Percentiles rank a stretch among this genome's conserved stretches.
Evolutionary conservation across 2,113 vertebrate species (phyloP).

Genomic region (Oceanodroma tethys): DNA sequence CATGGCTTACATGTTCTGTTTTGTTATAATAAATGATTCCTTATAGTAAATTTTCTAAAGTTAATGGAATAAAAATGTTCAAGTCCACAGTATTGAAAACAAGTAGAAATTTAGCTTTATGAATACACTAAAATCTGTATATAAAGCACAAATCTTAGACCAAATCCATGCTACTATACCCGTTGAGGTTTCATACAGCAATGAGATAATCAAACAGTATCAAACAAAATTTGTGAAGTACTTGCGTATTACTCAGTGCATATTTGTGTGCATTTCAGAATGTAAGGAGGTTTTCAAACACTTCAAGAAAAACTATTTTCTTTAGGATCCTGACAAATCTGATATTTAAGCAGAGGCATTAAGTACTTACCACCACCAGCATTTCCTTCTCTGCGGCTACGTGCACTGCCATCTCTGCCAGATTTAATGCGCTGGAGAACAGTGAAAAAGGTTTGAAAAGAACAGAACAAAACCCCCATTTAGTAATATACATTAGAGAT

Average conservation of each 20-base stretch:
- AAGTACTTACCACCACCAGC: constrained; percentile 82
- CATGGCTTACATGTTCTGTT: neutral
- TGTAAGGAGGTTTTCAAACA: neutral
- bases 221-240: neutral
- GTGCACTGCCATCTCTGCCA: constrained; percentile 84
- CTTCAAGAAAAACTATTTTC: neutral
- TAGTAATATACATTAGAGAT: neutral
- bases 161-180: neutral
- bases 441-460: constrained; percentile 3
- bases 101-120: neutral
- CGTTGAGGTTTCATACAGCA: neutral
- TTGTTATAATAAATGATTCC: neutral
- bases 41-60: neutral
- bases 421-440: constrained; percentile 84
- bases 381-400: constrained; percentile 82
- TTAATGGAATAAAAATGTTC: neutral
- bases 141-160: neutral
- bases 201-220: neutral
- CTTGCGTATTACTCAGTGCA: neutral
- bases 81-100: neutral
- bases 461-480: neutral
- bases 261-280: neutral
- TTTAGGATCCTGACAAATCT: neutral
- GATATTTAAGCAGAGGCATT: neutral
- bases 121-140: neutral